Evolutionary conservation across 2,888 invertebrate species (phyloP), one percentile per base, ranked within the genome.

Genomic region (Tanypteryx hageni): DNA sequence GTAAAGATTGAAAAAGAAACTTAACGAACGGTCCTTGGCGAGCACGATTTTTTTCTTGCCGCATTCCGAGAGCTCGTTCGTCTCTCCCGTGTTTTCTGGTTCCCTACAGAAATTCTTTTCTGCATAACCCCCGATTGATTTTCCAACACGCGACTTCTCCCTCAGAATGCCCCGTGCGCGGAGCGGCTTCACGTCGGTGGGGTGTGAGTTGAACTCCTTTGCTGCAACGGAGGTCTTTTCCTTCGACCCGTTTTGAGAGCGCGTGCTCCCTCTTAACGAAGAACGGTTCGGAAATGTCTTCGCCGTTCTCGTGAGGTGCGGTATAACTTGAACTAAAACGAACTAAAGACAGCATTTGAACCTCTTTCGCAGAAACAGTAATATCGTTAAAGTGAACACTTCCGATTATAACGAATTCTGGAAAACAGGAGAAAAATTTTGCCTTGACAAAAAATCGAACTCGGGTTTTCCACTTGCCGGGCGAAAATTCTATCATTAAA

Each of bases 81-180:
- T 18, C 22, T 68, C 44, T 5, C n/a, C 68, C 68, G 68, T 68
- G 68, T 27, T 27, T 68, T 68, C n/a, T 68, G 10, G 68, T 22
- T 76, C 76, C 76, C 76, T 76, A 27, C 44, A 76, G 27, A 76
- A 18, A 27, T 27, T 18, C 27, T 76, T 76, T 27, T 27, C 13
- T 68, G 0, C 68, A 18, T 68, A 18, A 9, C 9, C 68, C 22
- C 13, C 27, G 76, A 76, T 76, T 76, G 76, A 76, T 76, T 76
- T 76, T 76, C 11, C 27, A 22, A 76, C 76, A 76, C 76, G 76
- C 76, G 76, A 76, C 76, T 76, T 64, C 68, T 22, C n/a, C 68
- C n/a, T 68, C n/a, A 22, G 22, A 27, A 22, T 76, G 0, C 76
- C 76, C 27, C 76, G 76, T 76, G 76, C 76, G 22, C 22, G 10